A percentile compares a stretch with the other conserved stretches of the same genome.
Evolutionary conservation across 2,113 vertebrate species (phyloP).

Genomic region (Beaufortia kweichowensis): DNA sequence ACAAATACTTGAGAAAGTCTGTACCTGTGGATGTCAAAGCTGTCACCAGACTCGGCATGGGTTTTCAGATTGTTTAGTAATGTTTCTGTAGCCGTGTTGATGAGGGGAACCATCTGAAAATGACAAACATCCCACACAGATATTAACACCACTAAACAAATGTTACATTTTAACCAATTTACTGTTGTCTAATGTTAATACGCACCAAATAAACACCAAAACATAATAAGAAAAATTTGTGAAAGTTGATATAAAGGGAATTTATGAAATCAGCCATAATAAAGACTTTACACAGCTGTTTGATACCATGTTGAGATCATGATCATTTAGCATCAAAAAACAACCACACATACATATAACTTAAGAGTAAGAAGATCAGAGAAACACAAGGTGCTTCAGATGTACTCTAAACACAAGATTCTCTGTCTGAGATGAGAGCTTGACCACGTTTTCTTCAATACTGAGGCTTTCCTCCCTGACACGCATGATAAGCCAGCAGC

Average conservation of each 20-base stretch:
- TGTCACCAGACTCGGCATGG: slow-evolving; percentile 77
- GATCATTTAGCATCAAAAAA: too few relatives aligned
- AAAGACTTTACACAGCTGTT: too few relatives aligned
- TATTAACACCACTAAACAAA: not conserved
- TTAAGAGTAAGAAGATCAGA: not conserved
- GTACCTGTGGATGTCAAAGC: slow-evolving; percentile 90
- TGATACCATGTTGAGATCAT: too few relatives aligned
- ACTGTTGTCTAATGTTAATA: not conserved
- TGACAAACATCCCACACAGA: slow-evolving; percentile 45
- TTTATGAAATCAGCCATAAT: too few relatives aligned
- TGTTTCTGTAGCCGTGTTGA: slow-evolving; percentile 81
- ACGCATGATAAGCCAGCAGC: slow-evolving; percentile 65
- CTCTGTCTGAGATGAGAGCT: not conserved
- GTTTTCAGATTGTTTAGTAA: slow-evolving; percentile 82
- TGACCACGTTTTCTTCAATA: slow-evolving; percentile 8
- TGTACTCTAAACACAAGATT: not conserved
- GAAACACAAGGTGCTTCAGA: slow-evolving; percentile 20
- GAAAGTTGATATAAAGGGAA: too few relatives aligned
- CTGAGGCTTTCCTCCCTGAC: slow-evolving; percentile 56
- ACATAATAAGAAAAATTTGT: not conserved
- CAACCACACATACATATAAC: too few relatives aligned
- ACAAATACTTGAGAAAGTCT: slow-evolving; percentile 26
- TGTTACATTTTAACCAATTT: too few relatives aligned
- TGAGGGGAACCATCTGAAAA: slow-evolving; percentile 85
- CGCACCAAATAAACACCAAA: not conserved